Evolutionary conservation across 2,797 vertebrate genomes (phyloP), one percentile per base, ranked within the genome.

Genomic region (Clarias platycephalus): DNA sequence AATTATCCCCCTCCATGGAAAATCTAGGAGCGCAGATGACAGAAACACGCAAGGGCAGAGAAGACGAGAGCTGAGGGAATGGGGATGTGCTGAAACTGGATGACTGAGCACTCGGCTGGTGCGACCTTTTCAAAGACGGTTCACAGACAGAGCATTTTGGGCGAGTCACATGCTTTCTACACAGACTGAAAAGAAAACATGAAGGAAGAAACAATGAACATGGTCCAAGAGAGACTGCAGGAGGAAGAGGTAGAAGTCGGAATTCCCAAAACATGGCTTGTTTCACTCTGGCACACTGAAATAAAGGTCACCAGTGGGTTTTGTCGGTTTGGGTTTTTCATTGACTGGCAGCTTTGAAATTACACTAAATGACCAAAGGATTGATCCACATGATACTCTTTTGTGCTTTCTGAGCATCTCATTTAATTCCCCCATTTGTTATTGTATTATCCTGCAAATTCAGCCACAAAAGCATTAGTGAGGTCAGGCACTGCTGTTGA

Each of bases 81-180:
- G 53, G 37, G 74, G 71, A 83, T 20, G 84, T n/a, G 82, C 76
- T 66, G 16, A 58, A 83, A 67, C 28, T 0, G 77, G 66, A 87
- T 57, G 66, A 44, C 77, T 26, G 72, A 63, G 66, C 5, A 40
- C 81, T 82, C 31, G 5, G 71, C 63, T 58, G n/a, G 60, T 71
- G 66, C 83, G 85, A 86, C 84, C 80, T 83, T 85, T 28, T 82
- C 81, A 76, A 68, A 86, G 76, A 85, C 15, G 67, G 57, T 84
- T 80, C 49, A 31, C 34, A 15, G 80, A 15, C 12, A 70, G 28
- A 49, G 58, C 2, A 57, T 62, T 53, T 82, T 60, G 18, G 67
- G 85, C 67, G 71, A 82, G 66, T 76, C 53, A 49, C 82, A 67
- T 4, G 62, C 28, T 13, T 72, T 18, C 64, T 49, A 67, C 81